phyloP scores from a whole-genome alignment of 1,140 invertebrate species.

The Bombus waltoni region DNA sequence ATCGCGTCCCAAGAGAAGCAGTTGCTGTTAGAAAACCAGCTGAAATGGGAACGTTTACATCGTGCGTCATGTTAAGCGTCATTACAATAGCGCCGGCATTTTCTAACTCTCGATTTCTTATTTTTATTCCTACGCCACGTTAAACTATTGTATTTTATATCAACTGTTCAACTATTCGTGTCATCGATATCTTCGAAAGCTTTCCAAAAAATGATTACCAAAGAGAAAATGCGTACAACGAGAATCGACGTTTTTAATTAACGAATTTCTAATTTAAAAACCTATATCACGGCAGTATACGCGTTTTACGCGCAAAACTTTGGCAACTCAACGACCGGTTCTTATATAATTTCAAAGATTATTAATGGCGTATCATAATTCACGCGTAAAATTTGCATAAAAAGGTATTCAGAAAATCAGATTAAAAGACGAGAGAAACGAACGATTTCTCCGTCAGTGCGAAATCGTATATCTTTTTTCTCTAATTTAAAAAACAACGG shows the following conservation, averaged over 20 bases:
- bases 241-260: background rate
- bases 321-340: too few relatives aligned
- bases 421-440: background rate
- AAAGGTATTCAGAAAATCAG: background rate
- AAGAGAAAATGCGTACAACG: too few relatives aligned
- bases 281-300: fast-evolving
- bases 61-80: background rate
- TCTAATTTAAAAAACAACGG: background rate
- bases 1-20: background rate
- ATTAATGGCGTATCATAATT: background rate
- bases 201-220: background rate
- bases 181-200: background rate
- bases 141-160: too few relatives aligned
- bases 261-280: background rate
- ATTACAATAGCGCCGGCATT: background rate
- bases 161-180: background rate
- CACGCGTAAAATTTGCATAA: background rate
- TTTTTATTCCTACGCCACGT: background rate
- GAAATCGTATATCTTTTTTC: background rate
- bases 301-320: too few relatives aligned
- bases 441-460: background rate
- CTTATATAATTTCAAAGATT: too few relatives aligned
- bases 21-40: background rate
- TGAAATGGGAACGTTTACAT: background rate
- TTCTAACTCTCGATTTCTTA: background rate